Conservation (phyloP, 2,888 invertebrate genomes). For the Oligia latruncula region DNA sequence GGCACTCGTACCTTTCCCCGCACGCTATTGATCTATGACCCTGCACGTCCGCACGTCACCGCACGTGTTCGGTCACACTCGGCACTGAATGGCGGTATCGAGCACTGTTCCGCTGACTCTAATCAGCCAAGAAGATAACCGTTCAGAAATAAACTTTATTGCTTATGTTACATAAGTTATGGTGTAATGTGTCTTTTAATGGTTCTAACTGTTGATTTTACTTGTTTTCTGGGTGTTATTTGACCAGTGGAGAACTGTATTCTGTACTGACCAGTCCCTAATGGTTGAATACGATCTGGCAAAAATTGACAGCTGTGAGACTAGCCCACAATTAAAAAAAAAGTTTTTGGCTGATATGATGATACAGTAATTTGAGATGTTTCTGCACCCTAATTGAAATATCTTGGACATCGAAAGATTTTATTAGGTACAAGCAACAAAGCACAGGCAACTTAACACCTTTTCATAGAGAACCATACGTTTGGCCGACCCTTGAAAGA, state of each 20-base stretch:
- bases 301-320: no score
- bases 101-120: constrained; percentile 45
- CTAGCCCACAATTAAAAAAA: not conserved
- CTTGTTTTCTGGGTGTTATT: not conserved
- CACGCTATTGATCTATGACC: constrained; percentile 59
- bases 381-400: not conserved
- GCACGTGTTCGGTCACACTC: constrained; percentile 53
- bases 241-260: not conserved
- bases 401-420: not conserved
- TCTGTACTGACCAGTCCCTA: not conserved
- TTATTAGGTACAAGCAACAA: constrained; percentile 1
- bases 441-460: not conserved
- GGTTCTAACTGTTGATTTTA: constrained; percentile 12
- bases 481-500: constrained; percentile 6
- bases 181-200: constrained; percentile 34
- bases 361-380: not conserved
- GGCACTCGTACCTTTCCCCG: constrained; percentile 22
- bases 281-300: not conserved
- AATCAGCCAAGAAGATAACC: constrained; percentile 59
- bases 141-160: constrained; percentile 42
- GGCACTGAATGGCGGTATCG: constrained; percentile 24
- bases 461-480: constrained; percentile 23
- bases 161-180: constrained; percentile 28
- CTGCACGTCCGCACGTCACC: constrained; percentile 44
- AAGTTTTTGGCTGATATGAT: not conserved